phyloP scores from a whole-genome alignment of 1,140 invertebrate genomes.

The Euborellia annulipes region DNA sequence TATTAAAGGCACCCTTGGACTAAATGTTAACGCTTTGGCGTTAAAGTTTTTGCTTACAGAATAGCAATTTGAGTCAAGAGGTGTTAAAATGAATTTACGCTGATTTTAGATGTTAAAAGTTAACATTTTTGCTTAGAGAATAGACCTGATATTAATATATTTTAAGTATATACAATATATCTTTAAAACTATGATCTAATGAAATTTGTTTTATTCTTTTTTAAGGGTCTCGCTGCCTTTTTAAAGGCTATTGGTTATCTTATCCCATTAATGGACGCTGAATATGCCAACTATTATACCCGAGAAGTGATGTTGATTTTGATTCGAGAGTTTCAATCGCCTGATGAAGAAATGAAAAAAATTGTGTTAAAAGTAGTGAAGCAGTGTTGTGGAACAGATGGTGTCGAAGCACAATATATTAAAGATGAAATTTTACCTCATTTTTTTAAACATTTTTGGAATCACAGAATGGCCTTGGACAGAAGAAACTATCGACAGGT shows the following conservation, averaged over 20 bases:
- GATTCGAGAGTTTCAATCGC: slow-evolving; percentile 97
- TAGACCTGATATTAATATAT: neutral
- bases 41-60: too few species aligned
- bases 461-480: slow-evolving; percentile 97
- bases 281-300: slow-evolving; percentile 99
- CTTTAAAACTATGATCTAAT: slow-evolving; percentile 2
- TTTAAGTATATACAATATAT: slow-evolving; percentile 8
- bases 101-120: too few species aligned
- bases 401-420: slow-evolving; percentile 98
- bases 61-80: too few species aligned
- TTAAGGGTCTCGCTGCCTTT: slow-evolving; percentile 85
- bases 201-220: slow-evolving; percentile 5
- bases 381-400: slow-evolving; percentile 98
- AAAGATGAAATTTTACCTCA: slow-evolving; percentile 98
- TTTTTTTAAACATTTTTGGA: slow-evolving; percentile 99
- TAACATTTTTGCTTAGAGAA: neutral
- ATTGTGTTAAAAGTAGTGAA: slow-evolving; percentile 99
- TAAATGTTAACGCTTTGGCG: too few species aligned
- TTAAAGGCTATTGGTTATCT: slow-evolving; percentile 98
- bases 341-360: slow-evolving; percentile 99
- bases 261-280: slow-evolving; percentile 98
- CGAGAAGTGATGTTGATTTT: slow-evolving; percentile 99
- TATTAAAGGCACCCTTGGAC: too few species aligned
- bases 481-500: slow-evolving; percentile 88
- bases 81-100: too few species aligned